Evolutionary conservation across 2,113 vertebrate genomes (phyloP).

Genomic region (Xiphophorus couchianus): DNA sequence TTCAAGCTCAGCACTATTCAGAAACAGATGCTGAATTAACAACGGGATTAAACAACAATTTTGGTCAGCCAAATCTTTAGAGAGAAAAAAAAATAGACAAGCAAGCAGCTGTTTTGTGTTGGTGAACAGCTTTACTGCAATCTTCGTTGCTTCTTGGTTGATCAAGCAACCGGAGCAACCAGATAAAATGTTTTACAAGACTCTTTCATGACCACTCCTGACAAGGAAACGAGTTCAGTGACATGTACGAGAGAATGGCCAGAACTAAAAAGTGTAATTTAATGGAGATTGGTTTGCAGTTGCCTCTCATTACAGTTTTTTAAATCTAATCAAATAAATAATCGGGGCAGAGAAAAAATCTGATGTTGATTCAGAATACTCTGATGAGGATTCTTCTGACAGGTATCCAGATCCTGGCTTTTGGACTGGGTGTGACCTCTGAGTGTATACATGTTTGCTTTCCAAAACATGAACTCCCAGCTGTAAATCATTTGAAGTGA

Average conservation of each 20-base stretch:
- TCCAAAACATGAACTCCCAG: too few species aligned
- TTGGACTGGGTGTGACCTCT: too few species aligned
- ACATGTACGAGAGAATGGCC: neutral
- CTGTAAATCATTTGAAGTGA: too few species aligned
- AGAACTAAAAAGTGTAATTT: neutral
- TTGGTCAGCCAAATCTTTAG: conserved; percentile 18
- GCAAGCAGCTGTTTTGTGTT: neutral
- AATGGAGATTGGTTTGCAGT: neutral
- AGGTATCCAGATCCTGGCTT: too few species aligned
- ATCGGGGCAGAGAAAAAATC: too few species aligned
- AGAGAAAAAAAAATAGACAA: conserved; percentile 20
- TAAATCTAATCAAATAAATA: neutral
- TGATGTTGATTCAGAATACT: too few species aligned
- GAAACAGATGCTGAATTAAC: neutral
- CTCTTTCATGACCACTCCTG: neutral
- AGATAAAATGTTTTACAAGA: conserved; percentile 17
- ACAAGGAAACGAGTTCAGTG: neutral
- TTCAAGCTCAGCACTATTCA: conserved; percentile 30
- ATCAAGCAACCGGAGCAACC: conserved; percentile 12
- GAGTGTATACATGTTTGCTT: too few species aligned
- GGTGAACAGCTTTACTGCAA: conserved; percentile 13
- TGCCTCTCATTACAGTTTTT: neutral
- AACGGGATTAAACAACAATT: conserved; percentile 35
- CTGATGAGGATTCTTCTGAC: too few species aligned
- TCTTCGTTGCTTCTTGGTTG: conserved; percentile 10